Conservation (phyloP, 2,888 invertebrate genomes). For the Lycocerus yunnanus region DNA sequence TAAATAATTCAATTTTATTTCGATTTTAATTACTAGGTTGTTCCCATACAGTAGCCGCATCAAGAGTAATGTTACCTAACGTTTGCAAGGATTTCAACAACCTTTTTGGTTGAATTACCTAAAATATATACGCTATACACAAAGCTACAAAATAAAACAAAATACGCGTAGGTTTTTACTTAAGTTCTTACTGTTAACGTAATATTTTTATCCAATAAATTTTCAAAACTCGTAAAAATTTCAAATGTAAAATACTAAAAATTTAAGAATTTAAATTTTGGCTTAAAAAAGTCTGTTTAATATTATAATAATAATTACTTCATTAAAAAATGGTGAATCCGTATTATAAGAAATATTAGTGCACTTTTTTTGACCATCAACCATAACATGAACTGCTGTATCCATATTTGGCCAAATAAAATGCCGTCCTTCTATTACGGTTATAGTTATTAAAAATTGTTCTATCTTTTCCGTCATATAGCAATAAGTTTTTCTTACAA, state of each 20-base stretch:
- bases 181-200: constrained; percentile 62
- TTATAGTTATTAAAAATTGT: constrained; percentile 65
- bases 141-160: no score
- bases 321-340: constrained; percentile 69
- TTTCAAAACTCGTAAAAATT: constrained; percentile 60
- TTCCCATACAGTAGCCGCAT: constrained; percentile 72
- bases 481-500: no score
- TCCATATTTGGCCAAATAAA: constrained; percentile 60
- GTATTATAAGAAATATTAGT: constrained; percentile 63
- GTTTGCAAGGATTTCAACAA: constrained; percentile 57
- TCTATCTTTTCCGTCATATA: constrained; percentile 42
- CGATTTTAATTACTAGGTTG: constrained; percentile 62
- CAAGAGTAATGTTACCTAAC: constrained; percentile 66
- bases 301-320: constrained; percentile 60
- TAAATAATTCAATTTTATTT: neutral
- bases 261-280: neutral
- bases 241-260: constrained; percentile 73
- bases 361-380: constrained; percentile 65
- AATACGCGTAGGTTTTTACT: no score
- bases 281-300: neutral
- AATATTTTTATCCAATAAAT: constrained; percentile 63
- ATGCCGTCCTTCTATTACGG: constrained; percentile 69
- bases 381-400: constrained; percentile 65
- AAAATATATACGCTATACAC: constrained; percentile 32
- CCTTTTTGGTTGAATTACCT: constrained; percentile 49